These are phyloP conservation scores for Laspeyria flexula DNA, from an alignment of 2,888 invertebrate species.

Conservation along the genomic window DNA sequence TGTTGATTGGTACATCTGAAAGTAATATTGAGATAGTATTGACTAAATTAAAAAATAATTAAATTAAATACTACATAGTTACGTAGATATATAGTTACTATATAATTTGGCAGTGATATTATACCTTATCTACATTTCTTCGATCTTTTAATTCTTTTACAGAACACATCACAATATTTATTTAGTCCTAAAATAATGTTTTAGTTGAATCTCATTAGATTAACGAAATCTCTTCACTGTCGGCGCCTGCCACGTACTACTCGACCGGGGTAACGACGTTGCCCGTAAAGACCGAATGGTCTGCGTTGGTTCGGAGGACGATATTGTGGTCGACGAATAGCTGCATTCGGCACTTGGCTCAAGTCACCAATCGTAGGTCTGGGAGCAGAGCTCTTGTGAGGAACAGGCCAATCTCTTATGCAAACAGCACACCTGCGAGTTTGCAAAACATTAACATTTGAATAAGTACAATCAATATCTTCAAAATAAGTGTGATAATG, in stretches of 20 bases:
- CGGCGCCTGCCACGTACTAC: conserved; percentile 60
- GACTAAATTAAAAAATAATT: conserved; percentile 14
- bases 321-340: conserved; percentile 36
- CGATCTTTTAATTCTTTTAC: conserved; percentile 13
- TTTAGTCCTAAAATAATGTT: conserved; percentile 31
- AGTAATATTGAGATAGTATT: conserved; percentile 5
- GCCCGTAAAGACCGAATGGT: conserved; percentile 6
- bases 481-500: too few species aligned
- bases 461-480: not conserved
- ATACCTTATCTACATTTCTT: conserved; percentile 24
- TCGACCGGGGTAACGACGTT: conserved; percentile 27
- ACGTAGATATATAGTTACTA: conserved; percentile 18
- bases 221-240: conserved; percentile 32
- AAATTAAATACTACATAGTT: conserved; percentile 31
- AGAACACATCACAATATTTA: conserved; percentile 39
- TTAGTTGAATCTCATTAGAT: conserved; percentile 30
- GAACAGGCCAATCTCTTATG: conserved; percentile 65
- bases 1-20: not conserved
- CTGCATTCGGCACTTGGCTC: conserved; percentile 67
- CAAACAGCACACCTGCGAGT: conserved; percentile 73
- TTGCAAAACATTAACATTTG: conserved; percentile 2
- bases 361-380: conserved; percentile 56
- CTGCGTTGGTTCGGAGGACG: conserved; percentile 34
- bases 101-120: conserved; percentile 37
- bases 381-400: conserved; percentile 32